phyloP scores from a whole-genome alignment of 2,797 vertebrate genomes.

The Poecilia gillii region DNA sequence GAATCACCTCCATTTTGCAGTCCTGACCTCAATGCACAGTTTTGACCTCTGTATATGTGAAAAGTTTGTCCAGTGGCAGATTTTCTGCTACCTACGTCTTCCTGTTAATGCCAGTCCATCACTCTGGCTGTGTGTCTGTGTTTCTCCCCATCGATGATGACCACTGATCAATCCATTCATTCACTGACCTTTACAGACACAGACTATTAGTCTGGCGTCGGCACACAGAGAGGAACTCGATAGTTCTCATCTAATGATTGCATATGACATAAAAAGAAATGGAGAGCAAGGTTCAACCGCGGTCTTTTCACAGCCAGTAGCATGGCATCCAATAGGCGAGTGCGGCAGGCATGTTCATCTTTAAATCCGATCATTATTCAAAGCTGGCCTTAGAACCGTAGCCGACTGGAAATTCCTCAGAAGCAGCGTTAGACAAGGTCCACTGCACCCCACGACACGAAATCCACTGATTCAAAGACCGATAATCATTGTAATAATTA shows the following conservation, averaged over 20 bases:
- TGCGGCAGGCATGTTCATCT: constrained; percentile 14
- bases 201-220: constrained; percentile 60
- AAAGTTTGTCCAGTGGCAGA: constrained; percentile 33
- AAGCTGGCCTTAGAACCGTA: constrained; percentile 35
- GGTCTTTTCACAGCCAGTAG: constrained; percentile 14
- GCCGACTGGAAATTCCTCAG: constrained; percentile 40
- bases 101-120: constrained; percentile 29
- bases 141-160: constrained; percentile 46
- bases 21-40: constrained; percentile 55
- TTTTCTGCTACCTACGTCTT: constrained; percentile 17
- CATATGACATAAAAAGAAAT: constrained; percentile 27
- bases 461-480: constrained; percentile 34
- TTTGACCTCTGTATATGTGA: not conserved
- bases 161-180: constrained; percentile 57
- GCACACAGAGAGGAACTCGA: constrained; percentile 42
- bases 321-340: constrained; percentile 13
- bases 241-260: constrained; percentile 53
- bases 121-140: constrained; percentile 23
- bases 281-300: constrained; percentile 29
- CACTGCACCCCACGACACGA: constrained; percentile 28
- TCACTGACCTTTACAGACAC: constrained; percentile 62
- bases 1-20: constrained; percentile 61
- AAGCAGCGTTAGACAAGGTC: constrained; percentile 46
- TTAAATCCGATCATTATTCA: constrained; percentile 32
- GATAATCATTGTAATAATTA: constrained; percentile 44